Percentiles rank a stretch among this genome's conserved stretches.
Evolutionary conservation across 23 tunicate species (phyloP).

Genomic region (Halocynthia roretzi): DNA sequence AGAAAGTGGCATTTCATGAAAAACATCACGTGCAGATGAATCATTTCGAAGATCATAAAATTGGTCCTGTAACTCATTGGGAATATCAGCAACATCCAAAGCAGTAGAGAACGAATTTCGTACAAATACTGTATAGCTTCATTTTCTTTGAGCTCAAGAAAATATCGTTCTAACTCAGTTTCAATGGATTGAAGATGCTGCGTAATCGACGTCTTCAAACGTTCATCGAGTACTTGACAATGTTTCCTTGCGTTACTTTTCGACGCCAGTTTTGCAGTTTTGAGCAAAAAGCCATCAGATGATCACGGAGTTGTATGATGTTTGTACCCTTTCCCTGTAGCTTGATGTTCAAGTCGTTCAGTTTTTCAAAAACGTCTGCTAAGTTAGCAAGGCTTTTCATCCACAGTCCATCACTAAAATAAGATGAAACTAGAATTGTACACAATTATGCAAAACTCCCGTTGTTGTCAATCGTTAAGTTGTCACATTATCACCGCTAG

Average conservation of each 20-base stretch:
- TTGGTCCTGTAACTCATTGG: conserved; percentile 32
- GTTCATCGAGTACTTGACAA: conserved; percentile 30
- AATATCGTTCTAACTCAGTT: conserved; percentile 30
- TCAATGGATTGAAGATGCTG: conserved; percentile 34
- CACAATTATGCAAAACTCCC: no score
- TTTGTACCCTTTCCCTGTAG: conserved; percentile 23
- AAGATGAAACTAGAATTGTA: conserved; percentile 17
- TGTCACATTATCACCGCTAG: no score
- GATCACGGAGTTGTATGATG: conserved; percentile 22
- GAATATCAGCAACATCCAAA: conserved; percentile 16
- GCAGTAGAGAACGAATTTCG: no score
- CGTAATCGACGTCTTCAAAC: conserved; percentile 31
- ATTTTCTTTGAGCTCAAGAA: conserved; percentile 26
- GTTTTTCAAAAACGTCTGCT: conserved; percentile 60
- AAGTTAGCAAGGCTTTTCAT: conserved; percentile 51
- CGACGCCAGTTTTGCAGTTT: conserved; percentile 34
- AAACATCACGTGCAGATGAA: conserved; percentile 23
- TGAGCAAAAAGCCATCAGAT: conserved; percentile 28
- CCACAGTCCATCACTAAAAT: conserved; percentile 55
- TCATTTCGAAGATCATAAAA: conserved; percentile 35
- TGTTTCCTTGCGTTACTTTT: conserved; percentile 27
- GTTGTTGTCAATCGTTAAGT: no score
- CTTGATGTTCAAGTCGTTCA: conserved; percentile 40
- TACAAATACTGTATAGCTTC: no score
- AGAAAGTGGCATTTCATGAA: conserved; percentile 33